Percentiles rank a stretch among this genome's conserved stretches.
phyloP scores from a whole-genome alignment of 2,797 vertebrate species.

The Trichosurus vulpecula region DNA sequence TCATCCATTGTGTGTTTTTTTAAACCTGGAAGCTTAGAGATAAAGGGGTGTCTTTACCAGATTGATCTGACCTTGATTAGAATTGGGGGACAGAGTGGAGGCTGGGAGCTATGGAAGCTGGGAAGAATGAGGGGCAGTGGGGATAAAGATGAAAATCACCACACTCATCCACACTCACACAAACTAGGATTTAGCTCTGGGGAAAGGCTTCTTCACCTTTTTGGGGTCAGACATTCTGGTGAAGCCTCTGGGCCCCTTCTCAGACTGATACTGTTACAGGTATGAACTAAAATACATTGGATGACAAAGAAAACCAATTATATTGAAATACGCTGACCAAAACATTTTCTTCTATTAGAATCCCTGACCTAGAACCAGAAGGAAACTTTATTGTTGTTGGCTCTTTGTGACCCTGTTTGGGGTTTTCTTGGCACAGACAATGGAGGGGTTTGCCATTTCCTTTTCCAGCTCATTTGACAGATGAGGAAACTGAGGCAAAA shows the following conservation, averaged over 20 bases:
- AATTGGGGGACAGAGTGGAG: not conserved
- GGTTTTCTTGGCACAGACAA: not conserved
- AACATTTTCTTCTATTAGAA: not conserved
- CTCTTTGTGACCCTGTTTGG: not conserved
- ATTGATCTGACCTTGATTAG: not conserved
- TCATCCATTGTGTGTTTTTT: no score
- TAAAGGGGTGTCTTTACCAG: not conserved
- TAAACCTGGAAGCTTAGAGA: not conserved
- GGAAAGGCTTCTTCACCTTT: not conserved
- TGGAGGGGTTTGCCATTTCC: not conserved
- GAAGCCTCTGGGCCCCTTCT: not conserved
- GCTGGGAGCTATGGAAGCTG: not conserved
- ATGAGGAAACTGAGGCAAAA: not conserved
- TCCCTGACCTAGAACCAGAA: not conserved
- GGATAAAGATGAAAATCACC: not conserved
- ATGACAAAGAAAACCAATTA: not conserved
- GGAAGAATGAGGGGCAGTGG: not conserved
- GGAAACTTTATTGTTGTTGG: not conserved
- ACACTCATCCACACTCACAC: not conserved
- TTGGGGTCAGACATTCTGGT: not conserved
- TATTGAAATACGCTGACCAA: not conserved
- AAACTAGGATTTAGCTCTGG: not conserved
- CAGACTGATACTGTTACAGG: not conserved
- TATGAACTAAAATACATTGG: not conserved
- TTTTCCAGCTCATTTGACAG: not conserved